Percentiles rank a stretch among this genome's conserved stretches.
Conservation (phyloP, 2,113 vertebrate genomes). For the Polypterus bichir region DNA sequence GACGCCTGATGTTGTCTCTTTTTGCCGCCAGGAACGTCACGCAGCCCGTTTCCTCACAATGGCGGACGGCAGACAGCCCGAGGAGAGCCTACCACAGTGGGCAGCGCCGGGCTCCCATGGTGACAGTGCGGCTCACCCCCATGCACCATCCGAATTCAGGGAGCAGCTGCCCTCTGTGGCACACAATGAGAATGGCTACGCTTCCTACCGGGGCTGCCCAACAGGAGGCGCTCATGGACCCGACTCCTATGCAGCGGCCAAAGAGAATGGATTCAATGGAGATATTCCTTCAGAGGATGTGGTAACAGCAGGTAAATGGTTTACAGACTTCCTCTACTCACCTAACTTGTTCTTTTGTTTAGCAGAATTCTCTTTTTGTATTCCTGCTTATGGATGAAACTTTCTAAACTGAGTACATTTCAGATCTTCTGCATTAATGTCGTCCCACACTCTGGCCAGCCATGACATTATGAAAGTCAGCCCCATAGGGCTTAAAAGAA, state of each 20-base stretch:
- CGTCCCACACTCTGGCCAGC: background rate
- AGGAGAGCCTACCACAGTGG: constrained; percentile 78
- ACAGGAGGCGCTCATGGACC: constrained; percentile 48
- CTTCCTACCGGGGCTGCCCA: constrained; percentile 63
- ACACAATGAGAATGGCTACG: constrained; percentile 81
- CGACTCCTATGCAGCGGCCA: constrained; percentile 50
- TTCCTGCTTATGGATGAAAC: constrained; percentile 15
- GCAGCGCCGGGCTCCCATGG: constrained; percentile 62
- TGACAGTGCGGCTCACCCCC: constrained; percentile 45
- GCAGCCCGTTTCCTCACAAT: constrained; percentile 40
- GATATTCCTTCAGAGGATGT: constrained; percentile 66
- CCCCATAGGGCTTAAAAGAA: constrained; percentile 10
- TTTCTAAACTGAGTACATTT: constrained; percentile 19
- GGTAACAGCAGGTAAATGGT: constrained; percentile 79
- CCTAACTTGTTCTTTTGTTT: constrained; percentile 19
- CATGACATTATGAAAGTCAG: constrained; percentile 9
- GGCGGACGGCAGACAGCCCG: constrained; percentile 86
- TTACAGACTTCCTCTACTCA: constrained; percentile 18
- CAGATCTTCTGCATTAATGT: constrained; percentile 15
- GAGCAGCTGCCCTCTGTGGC: constrained; percentile 55
- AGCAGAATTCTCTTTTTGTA: constrained; percentile 22
- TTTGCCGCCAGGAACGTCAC: background rate
- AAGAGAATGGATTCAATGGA: constrained; percentile 91
- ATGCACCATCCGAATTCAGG: constrained; percentile 56
- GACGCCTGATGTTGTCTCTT: background rate